These are phyloP conservation scores for Trichogramma dendrolimi DNA, from an alignment of 2,888 invertebrate species.

Conservation along the genomic window DNA sequence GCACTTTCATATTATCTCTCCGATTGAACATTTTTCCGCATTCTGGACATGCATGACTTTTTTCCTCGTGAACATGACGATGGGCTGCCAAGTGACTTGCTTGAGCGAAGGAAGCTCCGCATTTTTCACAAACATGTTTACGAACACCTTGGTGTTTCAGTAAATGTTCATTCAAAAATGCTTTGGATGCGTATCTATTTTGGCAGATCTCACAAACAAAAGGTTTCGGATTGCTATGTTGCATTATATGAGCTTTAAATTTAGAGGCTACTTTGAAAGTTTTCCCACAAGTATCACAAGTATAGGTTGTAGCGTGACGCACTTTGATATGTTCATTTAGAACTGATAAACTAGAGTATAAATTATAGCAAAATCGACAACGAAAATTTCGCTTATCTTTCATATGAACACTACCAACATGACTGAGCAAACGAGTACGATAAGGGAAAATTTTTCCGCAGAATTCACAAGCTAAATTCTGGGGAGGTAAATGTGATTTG, in stretches of 20 bases:
- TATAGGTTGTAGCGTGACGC: slow-evolving; percentile 48
- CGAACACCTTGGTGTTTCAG: slow-evolving; percentile 49
- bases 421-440: slow-evolving; percentile 47
- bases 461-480: slow-evolving; percentile 50
- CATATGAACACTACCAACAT: slow-evolving; percentile 49
- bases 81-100: slow-evolving; percentile 51
- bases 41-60: slow-evolving; percentile 48
- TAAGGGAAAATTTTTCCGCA: slow-evolving; percentile 50
- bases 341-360: slow-evolving; percentile 48
- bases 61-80: slow-evolving; percentile 49
- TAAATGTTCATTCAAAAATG: slow-evolving; percentile 49
- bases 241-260: slow-evolving; percentile 48
- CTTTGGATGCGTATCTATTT: slow-evolving; percentile 50
- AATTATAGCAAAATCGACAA: slow-evolving; percentile 49
- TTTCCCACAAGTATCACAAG: slow-evolving; percentile 48
- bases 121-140: slow-evolving; percentile 48
- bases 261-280: slow-evolving; percentile 49
- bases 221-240: slow-evolving; percentile 49
- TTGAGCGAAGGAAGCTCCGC: slow-evolving; percentile 49
- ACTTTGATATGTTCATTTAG: slow-evolving; percentile 49
- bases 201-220: slow-evolving; percentile 48
- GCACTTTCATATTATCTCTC: slow-evolving; percentile 51
- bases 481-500: slow-evolving; percentile 49
- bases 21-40: slow-evolving; percentile 49
- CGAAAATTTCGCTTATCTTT: slow-evolving; percentile 49